Evolutionary conservation across 2,113 vertebrate genomes (phyloP), one percentile per base, ranked within the genome.

Genomic region (Fulica atra): DNA sequence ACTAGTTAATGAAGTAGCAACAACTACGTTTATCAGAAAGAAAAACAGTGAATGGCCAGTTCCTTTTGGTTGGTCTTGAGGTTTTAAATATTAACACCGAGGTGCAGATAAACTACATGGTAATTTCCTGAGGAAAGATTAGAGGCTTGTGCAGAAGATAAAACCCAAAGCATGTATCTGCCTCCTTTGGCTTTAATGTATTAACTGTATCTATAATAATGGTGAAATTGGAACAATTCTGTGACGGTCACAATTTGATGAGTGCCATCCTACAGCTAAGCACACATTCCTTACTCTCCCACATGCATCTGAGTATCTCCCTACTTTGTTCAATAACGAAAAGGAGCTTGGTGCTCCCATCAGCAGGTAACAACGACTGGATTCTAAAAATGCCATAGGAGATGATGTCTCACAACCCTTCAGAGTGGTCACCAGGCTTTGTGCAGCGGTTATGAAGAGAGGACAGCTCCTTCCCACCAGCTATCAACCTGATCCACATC

Each of bases 91-190:
- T 83, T 63, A 93, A 71, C 2, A 11, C 63, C 59, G 57, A 88
- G 51, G n/a, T 86, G 51, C 76, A 40, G 85, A 90, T 90, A 92
- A 95, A 93, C 59, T 71, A 23, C 48, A 28, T 17, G 38, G 72
- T 69, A 81, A 93, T 95, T 95, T 95, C 87, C 94, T 56, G 50
- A 93, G 72, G 70, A 87, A 92, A 92, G 91, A 95, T 95, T 95
- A 94, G 74, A 59, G 79, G 69, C 26, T 89, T 89, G 56, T 56
- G 56, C 33, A 72, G 80, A 86, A 93, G 88, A 89, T 92, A 91
- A 97, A 92, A 14, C 77, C 65, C 69, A 70, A 61, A 88, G 71
- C 31, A 7, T 69, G 74, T 64, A 70, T 86, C 81, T 60, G 76
- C 46, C 44, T 90, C 61, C 60, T 71, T 69, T 53, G 61, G 64